A percentile compares a stretch with the other conserved stretches of the same genome.
Evolutionary conservation across 2,888 invertebrate genomes (phyloP).

Genomic region (Habroteleia sp.): DNA sequence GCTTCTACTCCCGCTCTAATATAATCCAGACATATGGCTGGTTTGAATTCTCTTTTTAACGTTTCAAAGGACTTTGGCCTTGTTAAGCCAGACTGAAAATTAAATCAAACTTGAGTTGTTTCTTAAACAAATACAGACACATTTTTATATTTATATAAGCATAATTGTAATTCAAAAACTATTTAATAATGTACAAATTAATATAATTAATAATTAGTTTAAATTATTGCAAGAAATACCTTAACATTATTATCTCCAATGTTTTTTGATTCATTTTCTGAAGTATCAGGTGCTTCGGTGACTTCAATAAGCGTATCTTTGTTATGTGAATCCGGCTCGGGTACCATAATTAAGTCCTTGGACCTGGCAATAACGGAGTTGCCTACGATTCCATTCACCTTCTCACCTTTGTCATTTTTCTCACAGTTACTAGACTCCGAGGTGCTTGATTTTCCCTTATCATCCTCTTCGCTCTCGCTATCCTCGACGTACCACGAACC

Average conservation of each 20-base stretch:
- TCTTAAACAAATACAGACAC: too few relatives aligned
- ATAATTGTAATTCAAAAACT: too few relatives aligned
- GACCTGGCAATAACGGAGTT: conserved; percentile 86
- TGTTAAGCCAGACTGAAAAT: conserved; percentile 74
- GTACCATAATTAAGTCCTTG: conserved; percentile 88
- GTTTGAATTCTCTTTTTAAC: conserved; percentile 87
- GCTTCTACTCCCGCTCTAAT: conserved; percentile 97
- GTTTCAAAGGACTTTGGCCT: conserved; percentile 81
- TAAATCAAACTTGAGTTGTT: too few relatives aligned
- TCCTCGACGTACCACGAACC: conserved; percentile 81
- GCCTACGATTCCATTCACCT: conserved; percentile 78
- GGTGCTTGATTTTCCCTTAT: conserved; percentile 80
- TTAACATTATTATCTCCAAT: conserved; percentile 39
- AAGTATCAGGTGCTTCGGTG: conserved; percentile 29
- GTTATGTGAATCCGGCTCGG: conserved; percentile 86
- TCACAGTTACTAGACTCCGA: conserved; percentile 63
- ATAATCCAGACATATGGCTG: conserved; percentile 92
- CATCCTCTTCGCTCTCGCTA: conserved; percentile 82
- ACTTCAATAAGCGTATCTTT: conserved; percentile 48
- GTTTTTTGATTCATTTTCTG: conserved; percentile 38
- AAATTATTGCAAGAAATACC: too few relatives aligned
- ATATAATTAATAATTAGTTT: too few relatives aligned
- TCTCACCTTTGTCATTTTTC: conserved; percentile 63
- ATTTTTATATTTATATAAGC: too few relatives aligned
- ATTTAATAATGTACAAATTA: too few relatives aligned